Percentiles rank a stretch among this genome's conserved stretches.
Evolutionary conservation across 2,797 vertebrate genomes (phyloP).

Genomic region (Lates japonicus): DNA sequence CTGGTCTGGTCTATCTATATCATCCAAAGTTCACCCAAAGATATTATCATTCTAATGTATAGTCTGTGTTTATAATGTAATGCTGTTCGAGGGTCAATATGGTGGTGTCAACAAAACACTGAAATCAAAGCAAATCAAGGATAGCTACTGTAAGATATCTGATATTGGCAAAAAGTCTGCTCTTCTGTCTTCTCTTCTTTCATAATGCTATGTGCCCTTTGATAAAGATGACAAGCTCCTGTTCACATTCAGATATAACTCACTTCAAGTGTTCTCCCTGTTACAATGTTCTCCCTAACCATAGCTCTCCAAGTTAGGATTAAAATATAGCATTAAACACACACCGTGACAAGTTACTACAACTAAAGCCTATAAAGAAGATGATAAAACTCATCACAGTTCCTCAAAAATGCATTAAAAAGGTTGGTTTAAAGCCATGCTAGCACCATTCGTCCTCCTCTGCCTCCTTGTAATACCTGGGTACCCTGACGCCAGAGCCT

Average conservation of each 20-base stretch:
- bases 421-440: constrained; percentile 84
- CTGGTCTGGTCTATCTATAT: constrained; percentile 5
- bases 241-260: constrained; percentile 45
- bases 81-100: constrained; percentile 42
- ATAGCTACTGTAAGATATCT: constrained; percentile 32
- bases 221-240: constrained; percentile 28
- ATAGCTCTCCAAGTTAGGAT: constrained; percentile 39
- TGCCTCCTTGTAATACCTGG: constrained; percentile 90
- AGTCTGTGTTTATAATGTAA: not conserved
- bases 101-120: constrained; percentile 48
- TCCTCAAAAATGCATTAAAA: constrained; percentile 79
- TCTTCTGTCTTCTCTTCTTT: constrained; percentile 10
- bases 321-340: constrained; percentile 71
- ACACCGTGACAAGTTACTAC: constrained; percentile 77
- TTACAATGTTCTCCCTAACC: constrained; percentile 24
- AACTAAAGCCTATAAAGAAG: constrained; percentile 82
- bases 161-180: constrained; percentile 27
- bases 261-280: constrained; percentile 17
- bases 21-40: not conserved
- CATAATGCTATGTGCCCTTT: constrained; percentile 38
- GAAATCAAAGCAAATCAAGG: constrained; percentile 47
- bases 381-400: constrained; percentile 97
- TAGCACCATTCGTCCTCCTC: constrained; percentile 97
- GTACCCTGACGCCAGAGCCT: constrained; percentile 79
- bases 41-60: not conserved